Base-by-base conservation (phyloP, 1,140 invertebrate genomes). In the Drosophila albomicans region DNA sequence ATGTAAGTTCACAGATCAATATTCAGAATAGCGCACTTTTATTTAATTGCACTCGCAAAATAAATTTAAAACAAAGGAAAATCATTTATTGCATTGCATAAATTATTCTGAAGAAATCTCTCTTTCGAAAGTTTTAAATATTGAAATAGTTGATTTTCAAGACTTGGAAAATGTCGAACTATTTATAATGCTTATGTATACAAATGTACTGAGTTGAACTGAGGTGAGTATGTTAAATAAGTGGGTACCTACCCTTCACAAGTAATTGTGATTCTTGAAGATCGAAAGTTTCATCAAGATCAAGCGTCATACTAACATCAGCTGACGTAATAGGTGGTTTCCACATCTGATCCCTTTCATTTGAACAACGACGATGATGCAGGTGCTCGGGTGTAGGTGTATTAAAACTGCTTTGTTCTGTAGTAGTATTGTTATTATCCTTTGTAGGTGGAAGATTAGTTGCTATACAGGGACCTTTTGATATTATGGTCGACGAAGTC, bases 241-340 rank as follows among this genome's bases (percentile, higher is more conserved):
- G 3, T 41, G 1, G 16, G 15, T 57, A 57, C 54, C 32, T 81
- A 90, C 86, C 85, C 62, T 82, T 71, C 0, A 80, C 73, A 35
- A 90, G 73, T 43, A 82, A 70, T 30, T 89, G 81, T 2, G 86
- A 90, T 25, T 90, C 85, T 49, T 82, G 80, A 6, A 67, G 6
- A 51, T 71, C 61, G 15, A 49, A 63, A 28, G 74, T 70, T 5
- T 52, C 61, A 49, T 38, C 59, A 6, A 46, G 15, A 11, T 62
- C 59, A 1, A 67, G 4, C 2, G 28, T 49, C 1, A 10, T 38
- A 51, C 32, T 51, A 13, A 8, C 20, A n/a, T 8, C 15, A 11
- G 32, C 25, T 20, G 30, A 16, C 3, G 7, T 32, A 0, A 38
- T 38, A 2, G 35, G 35, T 38, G 28, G n/a, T 28, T 25, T 65